These are phyloP conservation scores for Oryzias curvinotus DNA, from an alignment of 2,113 vertebrate species.

Conservation along the genomic window DNA sequence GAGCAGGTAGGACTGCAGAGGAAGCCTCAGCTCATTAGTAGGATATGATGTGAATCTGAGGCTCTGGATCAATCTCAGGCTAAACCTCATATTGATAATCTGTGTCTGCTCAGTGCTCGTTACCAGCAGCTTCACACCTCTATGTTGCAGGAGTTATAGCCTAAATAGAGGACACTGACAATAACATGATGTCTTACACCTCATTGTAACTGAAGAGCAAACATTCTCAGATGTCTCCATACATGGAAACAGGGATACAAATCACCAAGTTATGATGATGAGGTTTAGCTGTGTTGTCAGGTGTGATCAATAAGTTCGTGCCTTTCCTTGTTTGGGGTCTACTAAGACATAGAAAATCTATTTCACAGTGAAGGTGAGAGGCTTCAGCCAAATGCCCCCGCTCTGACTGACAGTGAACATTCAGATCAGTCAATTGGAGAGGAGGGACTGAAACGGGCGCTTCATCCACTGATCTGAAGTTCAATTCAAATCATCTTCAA, in stretches of 20 bases:
- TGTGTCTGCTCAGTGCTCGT: conserved; percentile 53
- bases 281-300: conserved; percentile 52
- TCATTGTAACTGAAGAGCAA: conserved; percentile 26
- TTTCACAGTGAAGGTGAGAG: conserved; percentile 37
- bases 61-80: conserved; percentile 43
- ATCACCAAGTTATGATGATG: conserved; percentile 41
- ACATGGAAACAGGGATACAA: conserved; percentile 36
- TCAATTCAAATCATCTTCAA: background rate
- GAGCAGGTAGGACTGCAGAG: conserved; percentile 5
- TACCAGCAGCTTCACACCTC: conserved; percentile 30
- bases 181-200: conserved; percentile 10
- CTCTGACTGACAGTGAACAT: conserved; percentile 48
- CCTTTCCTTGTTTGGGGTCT: conserved; percentile 61
- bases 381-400: conserved; percentile 30
- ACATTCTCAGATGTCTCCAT: conserved; percentile 13
- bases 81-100: conserved; percentile 49
- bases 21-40: conserved; percentile 48
- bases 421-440: conserved; percentile 47
- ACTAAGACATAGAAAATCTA: conserved; percentile 51
- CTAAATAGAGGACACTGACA: conserved; percentile 32
- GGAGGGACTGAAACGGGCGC: conserved; percentile 24
- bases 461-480: conserved; percentile 16
- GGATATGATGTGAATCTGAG: conserved; percentile 36
- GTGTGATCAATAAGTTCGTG: conserved; percentile 61
- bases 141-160: conserved; percentile 14